Base-by-base conservation (phyloP, 1,140 invertebrate genomes). In the Dreissena rostriformis region DNA sequence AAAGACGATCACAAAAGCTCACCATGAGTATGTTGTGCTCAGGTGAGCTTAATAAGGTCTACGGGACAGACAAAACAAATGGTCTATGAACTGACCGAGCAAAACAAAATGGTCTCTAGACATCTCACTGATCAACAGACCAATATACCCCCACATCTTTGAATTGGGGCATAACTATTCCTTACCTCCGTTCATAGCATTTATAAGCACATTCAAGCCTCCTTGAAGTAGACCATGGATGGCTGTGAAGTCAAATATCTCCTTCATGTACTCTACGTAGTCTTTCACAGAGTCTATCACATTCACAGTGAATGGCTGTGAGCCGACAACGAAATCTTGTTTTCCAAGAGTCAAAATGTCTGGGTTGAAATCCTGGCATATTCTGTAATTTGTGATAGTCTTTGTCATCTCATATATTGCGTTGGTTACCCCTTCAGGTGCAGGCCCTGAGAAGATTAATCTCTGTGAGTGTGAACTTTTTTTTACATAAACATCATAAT, bases 181-280 rank as follows among this genome's bases (percentile, higher is more conserved):
- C 83, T 78, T 93, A 98, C 97, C 98, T 95, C 98, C 99, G 94
- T 98, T 97, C 96, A 99, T 97, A 19, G 97, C 96, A 94, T 99
- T 97, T 70, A 99, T 96, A 29, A 99, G 95, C 86, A 99, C 95
- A 92, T 97, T 96, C 89, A 99, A 96, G 0, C 96, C 95, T 78
- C 95, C 95, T 75, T 95, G 93, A 14, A 99, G 94, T 29, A 98
- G 95, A 0, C 94, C 93, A 90, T 96, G 96, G 51, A 99, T 96
- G 88, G 95, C 95, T 77, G 93, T 91, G 94, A 99, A 99, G 94
- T 99, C 98, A 94, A 99, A 99, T 87, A 99, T 99, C 88, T 97
- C 96, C 93, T 99, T 98, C 98, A 99, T 99, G 66, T 98, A 95
- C 1, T 95, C 94, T 0, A 98, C 95, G 93, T 99, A 99, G 92